These are phyloP conservation scores for Coregonus sp. DNA, from an alignment of 2,797 vertebrate species.

Conservation along the genomic window DNA sequence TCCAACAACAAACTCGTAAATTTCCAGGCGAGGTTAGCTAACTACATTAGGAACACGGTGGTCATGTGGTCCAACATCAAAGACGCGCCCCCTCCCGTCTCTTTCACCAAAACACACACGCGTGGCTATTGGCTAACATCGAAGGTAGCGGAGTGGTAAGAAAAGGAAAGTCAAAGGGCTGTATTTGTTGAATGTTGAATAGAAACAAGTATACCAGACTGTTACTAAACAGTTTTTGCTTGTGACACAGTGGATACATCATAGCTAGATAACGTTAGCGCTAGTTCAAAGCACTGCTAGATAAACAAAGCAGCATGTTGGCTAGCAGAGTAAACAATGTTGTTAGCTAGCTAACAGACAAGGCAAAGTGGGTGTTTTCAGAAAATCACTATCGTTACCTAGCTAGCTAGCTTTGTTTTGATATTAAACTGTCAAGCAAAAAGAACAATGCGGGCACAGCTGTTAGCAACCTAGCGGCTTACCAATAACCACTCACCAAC, in stretches of 20 bases:
- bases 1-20: neutral
- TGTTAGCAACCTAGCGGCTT: neutral
- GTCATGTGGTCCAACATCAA: constrained; percentile 72
- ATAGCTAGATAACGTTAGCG: neutral
- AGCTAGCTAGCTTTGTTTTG: neutral
- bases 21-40: constrained; percentile 39
- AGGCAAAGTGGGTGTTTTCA: neutral
- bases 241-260: neutral
- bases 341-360: neutral
- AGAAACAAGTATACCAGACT: neutral
- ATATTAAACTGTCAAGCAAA: neutral
- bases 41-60: constrained; percentile 51
- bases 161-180: neutral
- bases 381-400: neutral
- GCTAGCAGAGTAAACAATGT: neutral
- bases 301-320: no score
- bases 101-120: constrained; percentile 49
- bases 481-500: constrained; percentile 6
- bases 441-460: neutral
- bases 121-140: constrained; percentile 27
- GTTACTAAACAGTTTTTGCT: neutral
- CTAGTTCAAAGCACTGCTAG: neutral
- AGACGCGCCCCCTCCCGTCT: constrained; percentile 31
- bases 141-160: neutral
- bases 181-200: neutral